These are phyloP conservation scores for Acanthochromis polyacanthus DNA, from an alignment of 2,113 vertebrate genomes.

Conservation along the genomic window DNA sequence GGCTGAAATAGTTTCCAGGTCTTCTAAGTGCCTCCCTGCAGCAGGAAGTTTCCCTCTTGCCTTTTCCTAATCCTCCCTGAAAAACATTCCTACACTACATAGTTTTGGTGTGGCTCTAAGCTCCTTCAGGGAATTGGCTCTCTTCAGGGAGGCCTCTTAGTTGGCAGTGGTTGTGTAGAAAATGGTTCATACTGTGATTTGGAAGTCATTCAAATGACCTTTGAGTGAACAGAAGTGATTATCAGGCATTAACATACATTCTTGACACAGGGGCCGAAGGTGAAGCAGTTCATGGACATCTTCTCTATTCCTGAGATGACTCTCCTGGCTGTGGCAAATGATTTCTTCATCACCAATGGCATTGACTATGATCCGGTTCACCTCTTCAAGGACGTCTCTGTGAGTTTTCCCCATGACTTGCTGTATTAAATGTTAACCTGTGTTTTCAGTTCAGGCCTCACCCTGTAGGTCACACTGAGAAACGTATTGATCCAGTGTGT, in stretches of 20 bases:
- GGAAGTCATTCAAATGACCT: not conserved
- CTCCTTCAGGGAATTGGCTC: slow-evolving; percentile 16
- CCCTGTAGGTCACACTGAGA: slow-evolving; percentile 9
- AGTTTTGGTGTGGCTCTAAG: slow-evolving; percentile 8
- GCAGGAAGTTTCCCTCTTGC: slow-evolving; percentile 15
- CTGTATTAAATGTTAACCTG: not conserved
- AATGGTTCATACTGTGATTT: slow-evolving; percentile 8
- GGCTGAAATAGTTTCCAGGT: slow-evolving; percentile 18
- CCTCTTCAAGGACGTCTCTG: slow-evolving; percentile 90
- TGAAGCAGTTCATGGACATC: slow-evolving; percentile 92
- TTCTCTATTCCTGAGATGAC: slow-evolving; percentile 92
- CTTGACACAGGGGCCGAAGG: slow-evolving; percentile 84
- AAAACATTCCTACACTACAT: slow-evolving; percentile 28
- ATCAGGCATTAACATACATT: not conserved
- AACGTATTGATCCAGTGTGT: not conserved
- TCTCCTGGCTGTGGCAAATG: slow-evolving; percentile 87
- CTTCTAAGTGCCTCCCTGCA: slow-evolving; percentile 31
- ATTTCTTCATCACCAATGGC: slow-evolving; percentile 87
- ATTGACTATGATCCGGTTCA: slow-evolving; percentile 90
- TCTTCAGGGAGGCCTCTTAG: slow-evolving; percentile 4
- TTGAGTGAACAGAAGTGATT: no score
- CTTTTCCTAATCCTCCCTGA: slow-evolving; percentile 14
- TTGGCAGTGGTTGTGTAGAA: not conserved
- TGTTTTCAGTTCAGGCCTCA: slow-evolving; percentile 1
- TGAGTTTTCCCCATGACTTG: slow-evolving; percentile 63